These are phyloP conservation scores for Polietes domitor DNA, from an alignment of 2,888 invertebrate genomes.

Conservation along the genomic window DNA sequence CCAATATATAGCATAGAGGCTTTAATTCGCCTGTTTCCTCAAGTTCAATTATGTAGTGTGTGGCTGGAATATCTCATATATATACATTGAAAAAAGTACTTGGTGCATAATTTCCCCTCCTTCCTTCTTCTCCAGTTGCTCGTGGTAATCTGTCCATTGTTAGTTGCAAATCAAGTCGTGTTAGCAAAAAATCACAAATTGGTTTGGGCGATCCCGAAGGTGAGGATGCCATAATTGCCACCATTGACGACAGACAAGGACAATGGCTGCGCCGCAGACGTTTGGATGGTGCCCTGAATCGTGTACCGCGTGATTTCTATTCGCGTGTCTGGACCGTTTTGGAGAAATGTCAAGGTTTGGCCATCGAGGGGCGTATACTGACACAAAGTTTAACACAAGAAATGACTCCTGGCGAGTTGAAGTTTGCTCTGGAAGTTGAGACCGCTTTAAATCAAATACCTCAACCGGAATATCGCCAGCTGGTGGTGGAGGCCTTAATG, in stretches of 20 bases:
- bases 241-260: slow-evolving; percentile 90
- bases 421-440: slow-evolving; percentile 98
- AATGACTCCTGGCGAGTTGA: slow-evolving; percentile 99
- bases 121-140: slow-evolving; percentile 84
- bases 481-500: slow-evolving; percentile 98
- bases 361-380: slow-evolving; percentile 94
- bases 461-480: slow-evolving; percentile 98
- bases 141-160: slow-evolving; percentile 93
- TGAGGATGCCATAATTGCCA: slow-evolving; percentile 79
- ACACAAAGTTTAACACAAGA: slow-evolving; percentile 97
- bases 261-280: slow-evolving; percentile 97
- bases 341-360: slow-evolving; percentile 96
- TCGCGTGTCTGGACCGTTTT: slow-evolving; percentile 95
- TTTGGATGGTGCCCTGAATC: slow-evolving; percentile 97
- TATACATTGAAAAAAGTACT: too few species aligned
- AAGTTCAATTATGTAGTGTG: too few species aligned
- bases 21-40: too few species aligned
- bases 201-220: slow-evolving; percentile 80
- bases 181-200: slow-evolving; percentile 87
- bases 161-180: slow-evolving; percentile 92
- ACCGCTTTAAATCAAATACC: slow-evolving; percentile 98
- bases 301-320: slow-evolving; percentile 98
- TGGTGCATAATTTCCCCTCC: too few species aligned
- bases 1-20: too few species aligned
- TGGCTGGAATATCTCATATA: too few species aligned